Base-by-base conservation (phyloP, 1,140 invertebrate genomes). In the Drosophila orena region DNA sequence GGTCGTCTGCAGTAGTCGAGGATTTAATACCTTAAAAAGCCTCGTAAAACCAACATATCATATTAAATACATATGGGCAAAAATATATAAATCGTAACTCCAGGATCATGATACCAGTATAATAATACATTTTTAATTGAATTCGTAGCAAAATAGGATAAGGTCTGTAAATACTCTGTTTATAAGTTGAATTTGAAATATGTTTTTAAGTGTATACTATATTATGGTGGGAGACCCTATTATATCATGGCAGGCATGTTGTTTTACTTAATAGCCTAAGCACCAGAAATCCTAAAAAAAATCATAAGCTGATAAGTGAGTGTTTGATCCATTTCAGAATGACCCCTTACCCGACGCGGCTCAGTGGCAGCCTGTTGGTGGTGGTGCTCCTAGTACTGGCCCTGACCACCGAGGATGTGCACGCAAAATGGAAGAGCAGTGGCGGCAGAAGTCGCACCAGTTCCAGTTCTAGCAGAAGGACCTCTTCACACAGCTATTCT, bases 341-440 rank as follows among this genome's bases (percentile, higher is more conserved):
- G 83, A 66, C 62, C 56, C 53, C 47, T 14, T 30, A 24, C 7
- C 43, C 49, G 20, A 52, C 52, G 56, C 81, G 81, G 42, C 55
- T 70, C 15, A 81, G 49, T 58, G 54, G 57, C n/a, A 35, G 55
- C 34, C 42, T 64, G 8, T 15, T 83, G 15, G 43, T 86, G 7
- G 54, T 59, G 30, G 66, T 34, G 15, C 43, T 90, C 1, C 44
- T 89, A 7, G 0, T 80, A 7, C 44, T 89, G 50, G 69, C 81
- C 22, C 60, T 89, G 22, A 53, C 37, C 66, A 58, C 44, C 0
- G 42, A 77, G 20, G 58, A 80, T 53, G 81, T 57, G 3, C 62
- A 91, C 4, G 85, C 79, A 6, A 91, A 90, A 42, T 72, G 83
- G 15, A 72, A 69, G 50, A 78, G 27, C 17, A 65, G 76, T 17